Base-by-base conservation (phyloP, 1,140 invertebrate genomes). In the Nymphalis io region DNA sequence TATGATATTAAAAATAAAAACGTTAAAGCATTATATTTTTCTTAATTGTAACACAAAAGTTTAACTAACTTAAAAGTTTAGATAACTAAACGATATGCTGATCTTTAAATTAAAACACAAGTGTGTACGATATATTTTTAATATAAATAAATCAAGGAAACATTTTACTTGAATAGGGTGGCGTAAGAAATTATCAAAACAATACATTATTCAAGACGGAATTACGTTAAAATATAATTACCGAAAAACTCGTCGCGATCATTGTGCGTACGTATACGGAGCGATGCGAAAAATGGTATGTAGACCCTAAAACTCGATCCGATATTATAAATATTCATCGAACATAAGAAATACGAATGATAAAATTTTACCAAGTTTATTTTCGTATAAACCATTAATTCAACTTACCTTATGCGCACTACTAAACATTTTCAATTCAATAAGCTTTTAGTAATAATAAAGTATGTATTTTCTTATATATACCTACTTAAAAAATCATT, bases 201-300 rank as follows among this genome's bases (percentile, higher is more conserved):
- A 53, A 63, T 63, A 53, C 23, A 63, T 63, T 53, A 63, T 63
- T 16, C 60, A 63, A 53, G 11, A 60, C n/a, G n/a, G 20, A 33
- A 60, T 60, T 60, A 40, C 23, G 27, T 51, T 63, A 38, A 8
- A 63, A 53, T 53, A 46, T 63, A 38, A 63, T 63, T 53, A 20
- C 27, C 42, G 60, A 63, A 63, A 63, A 63, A 63, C 60, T 53
- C 38, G 60, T n/a, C 6, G n/a, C 40, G 18, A 27, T 46, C 60
- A 63, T 63, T 63, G 60, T 63, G 18, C 46, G 60, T 0, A 51
- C 60, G 15, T 27, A 51, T 51, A 21, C 46, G 46, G 46, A 23
- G 60, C 60, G 60, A 63, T 51, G 44, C 46, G 46, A 46, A 33
- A 39, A 55, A 55, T 15, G 51, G 51, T 55, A 55, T 55, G 51